These are phyloP conservation scores for Plecotus auritus DNA, from an alignment of 2,113 vertebrate genomes.

Conservation along the genomic window DNA sequence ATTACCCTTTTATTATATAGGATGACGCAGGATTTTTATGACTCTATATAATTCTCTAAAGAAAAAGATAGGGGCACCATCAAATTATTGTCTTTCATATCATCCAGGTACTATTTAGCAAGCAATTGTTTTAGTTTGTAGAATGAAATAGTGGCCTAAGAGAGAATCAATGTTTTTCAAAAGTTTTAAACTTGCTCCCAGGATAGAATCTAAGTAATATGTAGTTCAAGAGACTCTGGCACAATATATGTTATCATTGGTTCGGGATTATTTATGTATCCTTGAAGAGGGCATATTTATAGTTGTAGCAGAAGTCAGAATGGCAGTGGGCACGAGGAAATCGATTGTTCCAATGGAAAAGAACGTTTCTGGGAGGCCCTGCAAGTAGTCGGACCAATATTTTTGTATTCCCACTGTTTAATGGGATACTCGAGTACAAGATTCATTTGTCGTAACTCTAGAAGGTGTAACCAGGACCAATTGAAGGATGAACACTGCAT, in stretches of 20 bases:
- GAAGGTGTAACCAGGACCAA: background rate
- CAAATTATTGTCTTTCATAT: conserved; percentile 11
- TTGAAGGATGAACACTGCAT: background rate
- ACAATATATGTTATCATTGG: background rate
- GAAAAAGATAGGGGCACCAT: background rate
- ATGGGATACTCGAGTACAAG: background rate
- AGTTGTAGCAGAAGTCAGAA: background rate
- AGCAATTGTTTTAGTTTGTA: background rate
- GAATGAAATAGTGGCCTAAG: background rate
- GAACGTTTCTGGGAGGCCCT: background rate
- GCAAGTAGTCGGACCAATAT: background rate
- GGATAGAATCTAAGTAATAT: background rate
- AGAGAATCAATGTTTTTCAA: conserved; percentile 28
- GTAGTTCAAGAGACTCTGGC: background rate
- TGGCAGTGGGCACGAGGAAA: background rate
- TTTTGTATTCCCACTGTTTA: conserved; percentile 7
- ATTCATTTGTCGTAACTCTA: background rate
- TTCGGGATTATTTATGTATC: conserved; percentile 27
- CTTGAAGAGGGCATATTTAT: background rate
- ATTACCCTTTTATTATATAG: too few species aligned
- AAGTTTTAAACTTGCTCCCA: conserved; percentile 15
- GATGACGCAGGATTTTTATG: too few species aligned
- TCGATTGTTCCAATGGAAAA: background rate
- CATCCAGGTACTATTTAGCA: background rate
- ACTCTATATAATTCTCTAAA: background rate